Base-by-base conservation (phyloP, 2,888 invertebrate genomes). In the Lepidonotus clava region DNA sequence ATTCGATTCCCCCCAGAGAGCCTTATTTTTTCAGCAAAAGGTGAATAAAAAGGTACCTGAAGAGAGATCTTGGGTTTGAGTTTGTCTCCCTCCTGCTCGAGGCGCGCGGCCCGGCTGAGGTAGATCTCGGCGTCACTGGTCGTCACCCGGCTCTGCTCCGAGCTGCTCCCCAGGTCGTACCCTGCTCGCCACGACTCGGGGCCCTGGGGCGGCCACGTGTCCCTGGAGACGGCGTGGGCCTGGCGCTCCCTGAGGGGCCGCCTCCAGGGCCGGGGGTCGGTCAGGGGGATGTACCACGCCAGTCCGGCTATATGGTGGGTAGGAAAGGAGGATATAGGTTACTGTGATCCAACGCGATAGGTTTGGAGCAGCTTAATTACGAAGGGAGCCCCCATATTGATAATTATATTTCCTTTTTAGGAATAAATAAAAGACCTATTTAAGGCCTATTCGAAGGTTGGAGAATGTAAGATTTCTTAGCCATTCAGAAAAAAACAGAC, bases 261-360 rank as follows among this genome's bases (percentile, higher is more conserved):
- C 80, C 90, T 88, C 92, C 92, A 92, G 1, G 92, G 91, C 51
- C 89, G 88, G 0, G 89, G 51, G 4, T 92, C 91, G n/a, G 89
- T 89, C 89, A 92, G 84, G 6, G 92, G 90, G 38, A 92, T 87
- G 87, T 91, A 92, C 92, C 92, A 92, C 0, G 91, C 77, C 51
- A 91, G 21, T 21, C 89, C 89, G 83, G 84, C 89, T 89, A 84
- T 1, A 85, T n/a, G 41, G n/a, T n/a, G n/a, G n/a, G n/a, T n/a
- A n/a, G n/a, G n/a, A n/a, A n/a, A n/a, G n/a, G n/a, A n/a, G n/a
- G n/a, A n/a, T n/a, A n/a, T n/a, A n/a, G n/a, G n/a, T n/a, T n/a
- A n/a, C n/a, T n/a, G n/a, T n/a, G n/a, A n/a, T n/a, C n/a, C n/a
- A n/a, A n/a, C n/a, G n/a, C n/a, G n/a, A n/a, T n/a, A n/a, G n/a